Base-by-base conservation (phyloP, 2,797 vertebrate species). In the Australoheros facetus region DNA sequence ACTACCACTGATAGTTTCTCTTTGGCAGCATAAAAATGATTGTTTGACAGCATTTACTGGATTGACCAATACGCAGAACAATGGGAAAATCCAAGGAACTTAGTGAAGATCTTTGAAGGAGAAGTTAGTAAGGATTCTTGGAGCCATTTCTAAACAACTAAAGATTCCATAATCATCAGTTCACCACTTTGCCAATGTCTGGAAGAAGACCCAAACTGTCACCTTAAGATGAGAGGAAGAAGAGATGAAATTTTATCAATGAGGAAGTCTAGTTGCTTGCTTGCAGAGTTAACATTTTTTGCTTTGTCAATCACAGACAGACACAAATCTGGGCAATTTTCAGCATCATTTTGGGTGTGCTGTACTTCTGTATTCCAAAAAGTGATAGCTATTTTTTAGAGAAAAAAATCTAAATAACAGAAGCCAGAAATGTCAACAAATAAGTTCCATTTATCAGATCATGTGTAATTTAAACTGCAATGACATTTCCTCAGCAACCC, bases 401-500 rank as follows among this genome's bases (percentile, higher is more conserved):
- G 21, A 55, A 32, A 57, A 32, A n/a, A 16, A 48, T 23, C 3
- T 8, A 62, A 62, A 58, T 42, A 39, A 28, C 28, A 28, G 28
- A 73, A 51, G 45, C 21, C 51, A 75, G 26, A 86, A 88, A 88
- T 87, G 81, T 85, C 84, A 89, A 72, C 74, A 87, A 83, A 88
- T 69, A 45, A 59, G 30, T 77, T 87, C 57, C 75, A 84, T 91
- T 79, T 87, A 85, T 86, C 85, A 88, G 75, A 85, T 75, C 75
- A 80, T 89, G 84, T 70, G 73, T 86, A 84, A 85, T 94, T 88
- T 89, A 91, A 94, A 90, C 81, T 75, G 87, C 83, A 83, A 56
- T 92, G 91, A 90, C 90, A 93, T 91, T 94, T 94, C 77, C 71
- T 84, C 58, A 4, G 82, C 84, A 84, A 71, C 85, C 62, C 80